Conservation (phyloP, 2,113 vertebrate species). For the Cheirogaleus medius region DNA sequence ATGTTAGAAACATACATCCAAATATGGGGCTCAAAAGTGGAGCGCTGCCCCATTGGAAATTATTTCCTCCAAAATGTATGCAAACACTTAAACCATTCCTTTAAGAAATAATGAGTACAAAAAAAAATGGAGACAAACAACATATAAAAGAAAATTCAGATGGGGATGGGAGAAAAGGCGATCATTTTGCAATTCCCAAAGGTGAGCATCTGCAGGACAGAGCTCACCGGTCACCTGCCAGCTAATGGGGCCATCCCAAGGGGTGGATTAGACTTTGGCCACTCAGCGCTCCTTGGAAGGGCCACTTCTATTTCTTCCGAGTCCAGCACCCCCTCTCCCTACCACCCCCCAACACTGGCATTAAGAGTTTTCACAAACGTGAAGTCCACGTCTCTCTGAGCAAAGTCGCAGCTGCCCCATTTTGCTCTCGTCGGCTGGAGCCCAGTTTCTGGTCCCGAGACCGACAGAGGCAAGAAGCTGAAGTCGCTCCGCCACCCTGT, state of each 20-base stretch:
- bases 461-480: constrained; percentile 42
- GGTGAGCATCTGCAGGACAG: too few relatives aligned
- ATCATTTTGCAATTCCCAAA: background rate
- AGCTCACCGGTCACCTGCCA: background rate
- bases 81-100: background rate
- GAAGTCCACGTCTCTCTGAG: background rate
- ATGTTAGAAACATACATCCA: background rate
- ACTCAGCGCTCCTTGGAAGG: background rate
- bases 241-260: background rate
- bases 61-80: background rate
- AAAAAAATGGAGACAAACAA: background rate
- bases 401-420: background rate
- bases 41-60: background rate
- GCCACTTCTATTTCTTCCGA: background rate
- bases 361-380: background rate
- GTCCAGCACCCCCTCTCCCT: background rate
- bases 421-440: background rate
- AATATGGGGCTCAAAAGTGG: background rate
- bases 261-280: background rate
- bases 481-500: constrained; percentile 76
- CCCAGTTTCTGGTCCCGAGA: background rate
- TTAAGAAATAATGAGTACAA: background rate
- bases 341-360: background rate
- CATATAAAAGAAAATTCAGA: background rate
- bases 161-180: too few relatives aligned